These are phyloP conservation scores for Sclerurus mexicanus DNA, from an alignment of 2,113 vertebrate genomes.

Conservation along the genomic window DNA sequence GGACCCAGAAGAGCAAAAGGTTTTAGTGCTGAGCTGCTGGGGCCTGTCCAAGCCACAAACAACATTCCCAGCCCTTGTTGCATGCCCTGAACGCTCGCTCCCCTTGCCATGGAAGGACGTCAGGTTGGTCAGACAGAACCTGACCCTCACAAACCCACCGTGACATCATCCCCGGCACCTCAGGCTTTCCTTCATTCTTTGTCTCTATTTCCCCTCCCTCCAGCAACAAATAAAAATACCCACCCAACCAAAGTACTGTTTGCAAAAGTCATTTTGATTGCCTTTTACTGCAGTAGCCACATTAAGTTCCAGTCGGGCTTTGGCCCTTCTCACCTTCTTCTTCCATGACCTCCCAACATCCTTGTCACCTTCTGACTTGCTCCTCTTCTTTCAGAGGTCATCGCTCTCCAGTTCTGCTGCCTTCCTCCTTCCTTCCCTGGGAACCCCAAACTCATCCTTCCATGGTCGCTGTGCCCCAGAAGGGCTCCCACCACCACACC, in stretches of 20 bases:
- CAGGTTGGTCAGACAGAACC: background rate
- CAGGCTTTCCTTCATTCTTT: background rate
- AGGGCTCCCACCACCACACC: background rate
- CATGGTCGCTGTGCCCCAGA: accelerated
- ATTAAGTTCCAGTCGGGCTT: background rate
- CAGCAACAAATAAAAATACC: background rate
- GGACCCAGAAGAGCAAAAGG: background rate
- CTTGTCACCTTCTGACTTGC: background rate
- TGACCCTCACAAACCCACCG: background rate
- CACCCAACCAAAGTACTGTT: background rate
- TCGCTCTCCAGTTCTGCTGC: background rate
- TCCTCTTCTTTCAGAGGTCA: background rate
- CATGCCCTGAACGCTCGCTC: background rate
- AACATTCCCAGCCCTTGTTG: background rate
- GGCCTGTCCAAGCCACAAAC: background rate
- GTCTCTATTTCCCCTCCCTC: background rate
- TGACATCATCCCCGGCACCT: background rate
- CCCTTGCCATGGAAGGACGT: background rate
- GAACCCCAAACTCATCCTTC: background rate
- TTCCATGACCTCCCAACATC: too few relatives aligned
- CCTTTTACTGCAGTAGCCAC: background rate
- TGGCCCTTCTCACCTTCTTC: background rate
- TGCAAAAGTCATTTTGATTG: background rate
- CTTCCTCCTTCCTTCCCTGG: background rate
- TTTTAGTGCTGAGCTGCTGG: background rate